Evolutionary conservation across 2,888 invertebrate genomes (phyloP).

Genomic region (Meta bourneti): DNA sequence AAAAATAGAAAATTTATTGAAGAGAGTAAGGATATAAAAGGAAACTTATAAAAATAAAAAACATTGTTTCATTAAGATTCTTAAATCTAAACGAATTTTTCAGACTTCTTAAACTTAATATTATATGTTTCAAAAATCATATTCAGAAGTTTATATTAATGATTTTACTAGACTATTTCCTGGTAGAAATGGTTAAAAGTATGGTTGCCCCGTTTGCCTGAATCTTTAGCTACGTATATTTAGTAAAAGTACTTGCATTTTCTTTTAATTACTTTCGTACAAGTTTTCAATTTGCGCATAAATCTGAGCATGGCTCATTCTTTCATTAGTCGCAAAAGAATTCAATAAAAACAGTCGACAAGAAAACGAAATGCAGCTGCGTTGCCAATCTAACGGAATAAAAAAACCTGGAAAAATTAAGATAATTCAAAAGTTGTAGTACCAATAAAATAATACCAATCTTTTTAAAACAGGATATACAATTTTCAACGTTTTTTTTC

Average conservation of each 20-base stretch:
- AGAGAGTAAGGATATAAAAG: too few species aligned
- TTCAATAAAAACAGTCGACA: slow-evolving; percentile 1
- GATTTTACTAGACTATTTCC: too few species aligned
- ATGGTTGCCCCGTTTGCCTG: too few species aligned
- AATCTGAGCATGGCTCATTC: slow-evolving; percentile 7
- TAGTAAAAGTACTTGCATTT: slow-evolving; percentile 11
- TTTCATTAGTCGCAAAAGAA: slow-evolving; percentile 20
- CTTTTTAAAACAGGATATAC: slow-evolving; percentile 75
- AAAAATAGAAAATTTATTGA: too few species aligned
- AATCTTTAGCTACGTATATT: too few species aligned
- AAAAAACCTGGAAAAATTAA: slow-evolving; percentile 54
- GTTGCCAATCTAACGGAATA: slow-evolving; percentile 20
- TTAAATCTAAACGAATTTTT: too few species aligned
- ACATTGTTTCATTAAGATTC: too few species aligned
- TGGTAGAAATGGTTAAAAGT: too few species aligned
- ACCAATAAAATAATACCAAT: slow-evolving; percentile 75
- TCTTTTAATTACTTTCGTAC: slow-evolving; percentile 70
- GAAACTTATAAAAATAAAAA: too few species aligned
- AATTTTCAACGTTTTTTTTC: slow-evolving; percentile 52
- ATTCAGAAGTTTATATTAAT: too few species aligned
- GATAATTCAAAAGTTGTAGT: slow-evolving; percentile 59
- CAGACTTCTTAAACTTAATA: too few species aligned
- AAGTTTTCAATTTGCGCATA: slow-evolving; percentile 68
- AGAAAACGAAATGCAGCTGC: slow-evolving; percentile 28
- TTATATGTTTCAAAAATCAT: too few species aligned